Percentiles rank a stretch among this genome's conserved stretches.
Conservation (phyloP, 2,888 invertebrate species). For the Lordiphosa andalusiaca region DNA sequence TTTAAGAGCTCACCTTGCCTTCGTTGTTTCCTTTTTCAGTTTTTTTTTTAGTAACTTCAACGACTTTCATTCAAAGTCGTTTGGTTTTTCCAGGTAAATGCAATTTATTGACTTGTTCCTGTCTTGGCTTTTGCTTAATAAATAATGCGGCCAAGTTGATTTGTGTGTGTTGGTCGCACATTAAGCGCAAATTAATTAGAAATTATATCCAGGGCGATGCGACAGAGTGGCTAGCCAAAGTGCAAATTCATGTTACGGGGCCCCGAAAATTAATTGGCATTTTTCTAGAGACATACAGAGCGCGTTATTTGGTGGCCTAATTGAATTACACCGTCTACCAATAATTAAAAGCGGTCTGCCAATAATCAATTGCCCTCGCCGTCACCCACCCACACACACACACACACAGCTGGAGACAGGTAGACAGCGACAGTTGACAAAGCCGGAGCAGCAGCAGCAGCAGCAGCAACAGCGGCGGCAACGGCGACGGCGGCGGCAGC, state of each 20-base stretch:
- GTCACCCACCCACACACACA: slow-evolving; percentile 28
- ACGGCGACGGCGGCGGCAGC: not conserved
- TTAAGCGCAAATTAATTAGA: slow-evolving; percentile 61
- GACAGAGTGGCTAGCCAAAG: slow-evolving; percentile 23
- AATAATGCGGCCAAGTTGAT: slow-evolving; percentile 21
- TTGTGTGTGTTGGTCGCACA: slow-evolving; percentile 29
- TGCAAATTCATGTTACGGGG: slow-evolving; percentile 57
- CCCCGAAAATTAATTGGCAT: slow-evolving; percentile 36
- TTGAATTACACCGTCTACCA: slow-evolving; percentile 50
- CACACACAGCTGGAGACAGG: slow-evolving; percentile 61
- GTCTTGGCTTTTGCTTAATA: no score
- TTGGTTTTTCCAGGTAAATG: no score
- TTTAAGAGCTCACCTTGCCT: no score
- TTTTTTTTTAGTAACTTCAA: no score
- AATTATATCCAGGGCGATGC: slow-evolving; percentile 47
- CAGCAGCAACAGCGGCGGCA: no score
- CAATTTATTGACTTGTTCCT: no score
- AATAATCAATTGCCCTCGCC: slow-evolving; percentile 62
- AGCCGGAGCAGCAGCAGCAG: slow-evolving; percentile 6
- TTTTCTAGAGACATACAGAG: slow-evolving; percentile 20
- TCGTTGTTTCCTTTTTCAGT: no score
- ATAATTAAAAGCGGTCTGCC: slow-evolving; percentile 67
- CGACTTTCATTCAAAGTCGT: no score
- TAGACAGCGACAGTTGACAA: slow-evolving; percentile 24
- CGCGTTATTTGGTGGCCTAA: slow-evolving; percentile 39